Base-by-base conservation (phyloP, 2,113 vertebrate genomes). In the Pelecanoides urinatrix region DNA sequence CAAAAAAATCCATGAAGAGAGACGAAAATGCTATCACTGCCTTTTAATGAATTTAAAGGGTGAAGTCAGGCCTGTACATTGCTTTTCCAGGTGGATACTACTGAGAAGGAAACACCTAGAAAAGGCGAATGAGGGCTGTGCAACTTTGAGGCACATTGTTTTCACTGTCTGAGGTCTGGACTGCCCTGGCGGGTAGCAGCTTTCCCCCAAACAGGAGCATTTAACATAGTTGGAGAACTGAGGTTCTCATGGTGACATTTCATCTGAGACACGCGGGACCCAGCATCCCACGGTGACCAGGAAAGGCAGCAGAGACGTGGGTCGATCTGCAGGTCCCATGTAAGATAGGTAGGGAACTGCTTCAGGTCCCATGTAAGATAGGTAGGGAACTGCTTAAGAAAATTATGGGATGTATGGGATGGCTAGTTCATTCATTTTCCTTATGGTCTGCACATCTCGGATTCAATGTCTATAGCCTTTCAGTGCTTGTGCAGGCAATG, bases 371-470 rank as follows among this genome's bases (percentile, higher is more conserved):
- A 12, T 9, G 10, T n/a, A 19, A 61, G 38, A 30, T 15, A 26
- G 29, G 53, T 1, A 26, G 2, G 7, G 40, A 65, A 19, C 22
- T 70, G 34, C 50, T 53, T 44, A 66, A 47, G 45, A 45, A 76
- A 73, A 20, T 23, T 38, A 17, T 3, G 3, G 50, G 14, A 19
- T 6, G 3, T 47, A 19, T 7, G n/a, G 52, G 25, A 40, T 27
- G 53, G 30, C 9, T 11, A 7, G 21, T 32, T 38, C 22, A 4
- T 63, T 84, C 13, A 9, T 58, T 86, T 74, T 42, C 67, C 23
- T 61, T 40, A 25, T 0, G 8, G 16, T 68, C 58, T 81, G 10
- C 13, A 9, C 6, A 7, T 45, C 30, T 87, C 4, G 0, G 7
- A 36, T 29, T 55, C 59, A 18, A 8, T 25, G 16, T 38, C n/a